Evolutionary conservation across 2,888 invertebrate genomes (phyloP), one percentile per base, ranked within the genome.

Genomic region (Orthosia gothica): DNA sequence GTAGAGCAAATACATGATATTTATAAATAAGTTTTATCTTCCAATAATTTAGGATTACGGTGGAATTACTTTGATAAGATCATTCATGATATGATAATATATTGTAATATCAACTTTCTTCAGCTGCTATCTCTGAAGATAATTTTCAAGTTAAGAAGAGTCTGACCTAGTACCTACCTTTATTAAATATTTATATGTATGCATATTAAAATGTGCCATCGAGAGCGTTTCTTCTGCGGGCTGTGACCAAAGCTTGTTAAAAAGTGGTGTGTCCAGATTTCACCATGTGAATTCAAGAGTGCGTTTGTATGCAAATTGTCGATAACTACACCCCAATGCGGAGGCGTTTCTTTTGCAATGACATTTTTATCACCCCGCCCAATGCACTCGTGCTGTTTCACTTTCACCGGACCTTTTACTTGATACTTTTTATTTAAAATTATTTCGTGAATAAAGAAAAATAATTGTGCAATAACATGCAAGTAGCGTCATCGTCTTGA

Each of bases 251-350:
- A 86, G 80, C 77, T 82, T 80, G 86, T 80, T 86, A 86, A 89
- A 91, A 93, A 90, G 89, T 89, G 73, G 88, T 87, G 70, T 82
- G 86, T 89, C 88, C 82, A 91, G 91, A 91, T 94, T 93, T 93
- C 92, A 90, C 92, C 87, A 83, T 76, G 85, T 89, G 79, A 91
- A 93, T 90, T 86, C 86, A 88, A 89, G 79, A 85, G 86, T 87
- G 88, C 88, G 91, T 91, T n/a, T 93, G 92, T 93, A 94, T 94
- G 94, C 90, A 93, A 93, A 94, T 95, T 70, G 68, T 85, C 81
- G 80, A 82, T 85, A 85, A 79, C 81, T 82, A 77, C 82, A 78
- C 74, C 81, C 76, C 84, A 84, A 85, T 88, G 85, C 80, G 89
- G 76, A 89, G 89, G 90, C 89, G 89, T 92, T 89, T 88, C 89